These are phyloP conservation scores for Oreochromis aureus DNA, from an alignment of 2,113 vertebrate species.

Conservation along the genomic window DNA sequence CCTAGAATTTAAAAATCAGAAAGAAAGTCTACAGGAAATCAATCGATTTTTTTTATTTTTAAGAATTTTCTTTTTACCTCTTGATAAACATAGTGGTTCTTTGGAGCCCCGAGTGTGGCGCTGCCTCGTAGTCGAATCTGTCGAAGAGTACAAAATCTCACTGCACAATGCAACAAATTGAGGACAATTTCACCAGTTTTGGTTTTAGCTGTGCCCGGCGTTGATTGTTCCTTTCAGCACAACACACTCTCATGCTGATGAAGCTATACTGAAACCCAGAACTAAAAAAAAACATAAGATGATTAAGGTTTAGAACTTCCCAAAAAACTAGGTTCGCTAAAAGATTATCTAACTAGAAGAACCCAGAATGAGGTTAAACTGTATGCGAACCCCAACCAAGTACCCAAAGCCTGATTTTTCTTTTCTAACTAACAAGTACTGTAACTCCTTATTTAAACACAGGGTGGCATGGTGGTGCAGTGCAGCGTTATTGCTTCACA, in stretches of 20 bases:
- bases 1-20: background rate
- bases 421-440: background rate
- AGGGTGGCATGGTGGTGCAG: background rate
- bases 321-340: background rate
- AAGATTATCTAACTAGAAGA: background rate
- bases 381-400: background rate
- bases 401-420: background rate
- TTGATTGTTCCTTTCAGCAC: background rate
- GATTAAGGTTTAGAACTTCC: background rate
- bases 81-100: constrained; percentile 67
- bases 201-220: background rate
- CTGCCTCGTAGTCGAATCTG: constrained; percentile 62
- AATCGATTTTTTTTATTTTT: background rate
- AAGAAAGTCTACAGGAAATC: background rate
- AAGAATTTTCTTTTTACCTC: constrained; percentile 28
- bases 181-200: background rate
- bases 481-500: background rate
- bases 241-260: background rate
- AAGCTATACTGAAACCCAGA: background rate
- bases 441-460: background rate
- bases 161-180: background rate
- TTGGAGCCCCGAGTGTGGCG: constrained; percentile 61
- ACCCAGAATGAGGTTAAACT: background rate
- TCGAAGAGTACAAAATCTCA: background rate
- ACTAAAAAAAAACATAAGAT: background rate